These are phyloP conservation scores for Aproaerema taeniolella DNA, from an alignment of 2,888 invertebrate genomes.

Conservation along the genomic window DNA sequence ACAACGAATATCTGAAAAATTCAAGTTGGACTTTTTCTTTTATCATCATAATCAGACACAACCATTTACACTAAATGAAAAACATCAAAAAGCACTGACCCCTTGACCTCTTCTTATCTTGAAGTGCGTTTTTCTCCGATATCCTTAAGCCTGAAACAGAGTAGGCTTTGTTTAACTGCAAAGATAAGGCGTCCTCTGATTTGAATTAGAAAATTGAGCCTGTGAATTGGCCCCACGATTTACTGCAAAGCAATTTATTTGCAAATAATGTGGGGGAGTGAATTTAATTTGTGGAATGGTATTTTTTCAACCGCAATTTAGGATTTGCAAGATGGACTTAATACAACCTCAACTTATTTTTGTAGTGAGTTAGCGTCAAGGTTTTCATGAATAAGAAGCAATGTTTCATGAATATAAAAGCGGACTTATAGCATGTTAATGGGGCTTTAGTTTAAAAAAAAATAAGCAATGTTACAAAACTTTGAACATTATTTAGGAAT, in stretches of 20 bases:
- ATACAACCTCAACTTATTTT: too few relatives aligned
- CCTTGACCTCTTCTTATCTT: constrained; percentile 23
- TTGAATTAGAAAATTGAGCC: constrained; percentile 56
- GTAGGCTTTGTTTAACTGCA: constrained; percentile 36
- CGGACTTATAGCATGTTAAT: too few relatives aligned
- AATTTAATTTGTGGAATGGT: constrained; percentile 32
- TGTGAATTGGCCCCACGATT: constrained; percentile 31
- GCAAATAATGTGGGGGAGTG: constrained; percentile 42
- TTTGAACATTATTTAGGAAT: too few relatives aligned
- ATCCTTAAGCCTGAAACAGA: constrained; percentile 22
- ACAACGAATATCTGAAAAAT: too few relatives aligned
- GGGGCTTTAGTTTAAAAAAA: too few relatives aligned
- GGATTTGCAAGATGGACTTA: constrained; percentile 4
- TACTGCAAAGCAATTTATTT: constrained; percentile 48
- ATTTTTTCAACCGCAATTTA: constrained; percentile 8
- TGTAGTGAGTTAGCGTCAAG: too few relatives aligned
- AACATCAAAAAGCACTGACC: constrained; percentile 18
- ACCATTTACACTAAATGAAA: constrained; percentile 21
- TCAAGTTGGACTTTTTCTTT: too few relatives aligned
- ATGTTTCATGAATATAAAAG: too few relatives aligned
- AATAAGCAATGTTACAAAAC: too few relatives aligned
- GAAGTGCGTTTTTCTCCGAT: constrained; percentile 19
- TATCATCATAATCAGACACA: too few relatives aligned
- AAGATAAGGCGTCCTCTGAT: constrained; percentile 31
- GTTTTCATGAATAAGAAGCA: too few relatives aligned